Evolutionary conservation across 2,113 vertebrate genomes (phyloP).

Genomic region (Fregetta grallaria): DNA sequence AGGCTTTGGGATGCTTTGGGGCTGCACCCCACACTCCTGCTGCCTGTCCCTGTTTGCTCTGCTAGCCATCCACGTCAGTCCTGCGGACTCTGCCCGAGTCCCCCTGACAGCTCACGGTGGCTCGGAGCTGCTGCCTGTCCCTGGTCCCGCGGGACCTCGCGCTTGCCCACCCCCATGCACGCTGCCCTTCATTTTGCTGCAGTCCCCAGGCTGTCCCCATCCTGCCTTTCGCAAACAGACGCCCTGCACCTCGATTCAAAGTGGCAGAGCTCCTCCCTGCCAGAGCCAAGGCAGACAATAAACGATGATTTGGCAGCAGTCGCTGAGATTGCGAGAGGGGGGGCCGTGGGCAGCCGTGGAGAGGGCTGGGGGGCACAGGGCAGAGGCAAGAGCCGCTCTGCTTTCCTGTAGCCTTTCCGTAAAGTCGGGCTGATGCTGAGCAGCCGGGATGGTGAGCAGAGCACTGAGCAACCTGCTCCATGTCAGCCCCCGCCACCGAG

Average conservation of each 20-base stretch:
- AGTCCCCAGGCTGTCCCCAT: neutral
- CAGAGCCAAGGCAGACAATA: neutral
- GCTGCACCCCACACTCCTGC: neutral
- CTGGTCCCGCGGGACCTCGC: neutral
- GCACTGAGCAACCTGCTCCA: neutral
- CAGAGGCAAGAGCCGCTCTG: neutral
- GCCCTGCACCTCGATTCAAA: neutral
- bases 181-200: neutral
- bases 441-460: neutral
- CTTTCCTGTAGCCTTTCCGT: neutral
- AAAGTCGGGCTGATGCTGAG: neutral
- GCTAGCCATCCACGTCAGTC: neutral
- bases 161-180: too few species aligned
- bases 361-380: neutral
- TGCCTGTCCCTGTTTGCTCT: neutral
- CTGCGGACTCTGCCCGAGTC: too few species aligned
- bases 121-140: neutral
- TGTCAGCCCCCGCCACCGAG: neutral
- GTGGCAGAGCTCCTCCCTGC: neutral
- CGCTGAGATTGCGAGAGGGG: neutral
- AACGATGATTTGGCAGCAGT: neutral
- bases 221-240: neutral
- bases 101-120: neutral
- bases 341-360: neutral
- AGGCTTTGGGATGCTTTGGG: neutral